Conservation (phyloP, 1,140 invertebrate species). For the Drosophila navojoa region DNA sequence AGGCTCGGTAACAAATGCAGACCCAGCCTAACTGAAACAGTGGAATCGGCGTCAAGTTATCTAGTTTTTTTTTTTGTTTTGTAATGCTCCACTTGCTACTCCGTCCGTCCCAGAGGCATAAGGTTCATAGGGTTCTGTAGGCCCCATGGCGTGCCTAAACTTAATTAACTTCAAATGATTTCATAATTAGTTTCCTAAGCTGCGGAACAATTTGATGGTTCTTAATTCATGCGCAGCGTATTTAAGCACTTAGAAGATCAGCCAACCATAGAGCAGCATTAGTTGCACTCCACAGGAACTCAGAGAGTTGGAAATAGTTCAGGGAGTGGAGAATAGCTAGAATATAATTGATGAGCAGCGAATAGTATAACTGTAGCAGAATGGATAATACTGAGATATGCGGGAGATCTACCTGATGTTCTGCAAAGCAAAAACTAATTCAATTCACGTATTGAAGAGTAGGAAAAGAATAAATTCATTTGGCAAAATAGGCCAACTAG, state of each 20-base stretch:
- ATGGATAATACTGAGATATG: too few relatives aligned
- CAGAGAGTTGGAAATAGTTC: neutral
- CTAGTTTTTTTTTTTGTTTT: neutral
- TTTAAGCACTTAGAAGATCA: slow-evolving; percentile 41
- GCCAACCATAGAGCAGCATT: slow-evolving; percentile 49
- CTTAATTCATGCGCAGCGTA: slow-evolving; percentile 53
- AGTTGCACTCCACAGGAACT: slow-evolving; percentile 25
- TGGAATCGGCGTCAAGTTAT: neutral
- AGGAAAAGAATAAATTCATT: too few relatives aligned
- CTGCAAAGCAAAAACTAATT: too few relatives aligned
- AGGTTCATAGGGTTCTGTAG: slow-evolving; percentile 13
- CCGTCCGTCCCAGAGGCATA: neutral
- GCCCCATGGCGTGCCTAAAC: slow-evolving; percentile 34
- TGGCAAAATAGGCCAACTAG: too few relatives aligned
- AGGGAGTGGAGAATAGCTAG: neutral
- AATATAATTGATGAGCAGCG: too few relatives aligned
- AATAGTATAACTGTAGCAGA: too few relatives aligned
- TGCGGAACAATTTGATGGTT: slow-evolving; percentile 49
- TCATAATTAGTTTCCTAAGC: slow-evolving; percentile 39
- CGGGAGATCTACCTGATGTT: too few relatives aligned
- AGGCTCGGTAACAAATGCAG: slow-evolving; percentile 9
- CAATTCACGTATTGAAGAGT: too few relatives aligned
- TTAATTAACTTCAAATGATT: slow-evolving; percentile 44
- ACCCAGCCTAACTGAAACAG: neutral
- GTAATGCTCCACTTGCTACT: slow-evolving; percentile 9